Evolutionary conservation across 1,140 invertebrate species (phyloP).

Genomic region (Carcinoscorpius rotundicauda): DNA sequence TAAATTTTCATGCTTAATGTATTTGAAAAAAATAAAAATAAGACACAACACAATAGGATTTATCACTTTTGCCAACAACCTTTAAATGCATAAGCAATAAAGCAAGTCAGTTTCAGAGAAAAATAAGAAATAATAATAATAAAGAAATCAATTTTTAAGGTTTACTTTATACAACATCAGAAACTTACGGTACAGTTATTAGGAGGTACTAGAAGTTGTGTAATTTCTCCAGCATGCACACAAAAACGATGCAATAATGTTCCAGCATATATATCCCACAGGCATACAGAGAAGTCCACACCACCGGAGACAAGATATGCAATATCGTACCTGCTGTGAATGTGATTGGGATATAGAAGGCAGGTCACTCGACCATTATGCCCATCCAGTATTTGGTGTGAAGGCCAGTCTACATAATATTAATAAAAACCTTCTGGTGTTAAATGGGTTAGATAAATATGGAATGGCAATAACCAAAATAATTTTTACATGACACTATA

Average conservation of each 20-base stretch:
- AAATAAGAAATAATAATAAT: too few species aligned
- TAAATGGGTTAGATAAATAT: too few species aligned
- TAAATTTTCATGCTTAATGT: too few species aligned
- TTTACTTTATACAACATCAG: too few species aligned
- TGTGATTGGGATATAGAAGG: constrained; percentile 85
- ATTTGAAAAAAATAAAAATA: too few species aligned
- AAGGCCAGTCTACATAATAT: constrained; percentile 60
- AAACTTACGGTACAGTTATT: constrained; percentile 67
- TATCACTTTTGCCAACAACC: too few species aligned
- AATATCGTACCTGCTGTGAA: constrained; percentile 84
- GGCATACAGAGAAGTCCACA: constrained; percentile 91
- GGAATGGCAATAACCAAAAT: too few species aligned
- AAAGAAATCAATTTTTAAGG: too few species aligned
- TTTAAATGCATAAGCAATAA: too few species aligned
- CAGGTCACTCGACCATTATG: constrained; percentile 91
- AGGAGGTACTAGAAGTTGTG: constrained; percentile 81
- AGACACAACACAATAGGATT: too few species aligned
- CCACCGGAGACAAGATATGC: constrained; percentile 86
- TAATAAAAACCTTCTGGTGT: too few species aligned
- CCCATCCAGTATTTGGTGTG: constrained; percentile 74
- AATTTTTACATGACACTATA: neutral
- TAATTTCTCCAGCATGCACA: constrained; percentile 76
- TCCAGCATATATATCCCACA: constrained; percentile 93
- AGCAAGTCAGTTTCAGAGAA: too few species aligned
- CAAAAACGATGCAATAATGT: constrained; percentile 86